Base-by-base conservation (phyloP, 2,888 invertebrate species). In the Drosophila fulvimacula region DNA sequence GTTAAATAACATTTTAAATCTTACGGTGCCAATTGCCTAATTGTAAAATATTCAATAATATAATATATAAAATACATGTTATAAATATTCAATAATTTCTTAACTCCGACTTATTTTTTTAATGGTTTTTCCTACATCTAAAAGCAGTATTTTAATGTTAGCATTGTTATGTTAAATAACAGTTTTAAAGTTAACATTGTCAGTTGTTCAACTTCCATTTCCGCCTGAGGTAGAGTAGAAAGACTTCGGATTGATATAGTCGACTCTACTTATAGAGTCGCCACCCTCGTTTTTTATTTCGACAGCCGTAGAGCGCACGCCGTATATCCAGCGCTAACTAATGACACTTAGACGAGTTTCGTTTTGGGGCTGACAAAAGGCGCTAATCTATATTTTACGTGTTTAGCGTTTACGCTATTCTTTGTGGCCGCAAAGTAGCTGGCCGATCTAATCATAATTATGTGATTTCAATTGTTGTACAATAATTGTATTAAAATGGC, bases 371-470 rank as follows among this genome's bases (percentile, higher is more conserved):
- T 57, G 56, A 79, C 82, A 76, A 76, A 79, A 85, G 88, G 89
- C 87, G 90, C 87, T 89, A 89, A 89, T 90, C 90, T 90, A 90
- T 86, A 76, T 88, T 89, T 89, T 74, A 90, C 89, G 89, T 89
- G 89, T 80, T 90, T 64, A 73, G 30, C 76, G 76, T 81, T 85
- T 83, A 89, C 82, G 90, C 73, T 85, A 73, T 63, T 53, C 55
- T 66, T 62, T 39, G 58, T 41, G 24, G 10, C 17, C 42, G 15
- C 34, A 32, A 72, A 65, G 58, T 69, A 68, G 69, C 59, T 65
- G 61, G 21, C 30, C 68, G 55, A 82, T 73, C 72, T 79, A 88
- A 90, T 89, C 79, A 90, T 90, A 87, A 90, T 89, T 90, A 90
- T 89, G 76, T 82, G 85, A 87, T 90, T 90, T 90, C 56, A 69